phyloP scores from a whole-genome alignment of 2,113 vertebrate species.

The Stercorarius parasiticus region DNA sequence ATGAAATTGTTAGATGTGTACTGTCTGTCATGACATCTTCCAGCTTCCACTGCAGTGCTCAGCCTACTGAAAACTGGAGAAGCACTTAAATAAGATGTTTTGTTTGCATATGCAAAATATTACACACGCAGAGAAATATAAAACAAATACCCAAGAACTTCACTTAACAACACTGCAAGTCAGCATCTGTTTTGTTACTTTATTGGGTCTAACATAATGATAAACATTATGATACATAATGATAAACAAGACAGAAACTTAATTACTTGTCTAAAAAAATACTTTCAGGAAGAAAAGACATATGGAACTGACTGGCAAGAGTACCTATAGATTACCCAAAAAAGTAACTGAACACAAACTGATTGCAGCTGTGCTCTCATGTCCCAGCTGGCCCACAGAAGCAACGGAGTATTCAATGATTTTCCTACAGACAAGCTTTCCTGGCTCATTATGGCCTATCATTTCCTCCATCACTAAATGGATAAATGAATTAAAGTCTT shows the following conservation, averaged over 20 bases:
- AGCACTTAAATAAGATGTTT: neutral
- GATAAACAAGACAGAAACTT: neutral
- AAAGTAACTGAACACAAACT: neutral
- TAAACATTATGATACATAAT: neutral
- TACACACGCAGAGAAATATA: neutral
- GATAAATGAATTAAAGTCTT: neutral
- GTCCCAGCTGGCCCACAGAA: neutral
- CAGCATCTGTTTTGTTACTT: neutral
- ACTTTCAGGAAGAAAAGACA: neutral
- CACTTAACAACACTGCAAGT: neutral
- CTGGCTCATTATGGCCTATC: neutral
- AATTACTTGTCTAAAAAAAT: neutral
- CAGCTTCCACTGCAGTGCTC: neutral
- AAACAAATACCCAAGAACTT: neutral
- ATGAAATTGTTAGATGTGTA: neutral
- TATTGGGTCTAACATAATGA: neutral
- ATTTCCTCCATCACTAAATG: slow-evolving; percentile 6
- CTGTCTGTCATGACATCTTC: neutral
- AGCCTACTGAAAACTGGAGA: neutral
- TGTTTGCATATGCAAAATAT: neutral
- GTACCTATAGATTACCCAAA: neutral
- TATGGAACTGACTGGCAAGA: neutral
- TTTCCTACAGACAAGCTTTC: slow-evolving; percentile 36
- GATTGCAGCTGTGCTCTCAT: neutral
- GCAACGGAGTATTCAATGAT: neutral